Conservation (phyloP, 2,888 invertebrate species). For the Dryocosmus kuriphilus region DNA sequence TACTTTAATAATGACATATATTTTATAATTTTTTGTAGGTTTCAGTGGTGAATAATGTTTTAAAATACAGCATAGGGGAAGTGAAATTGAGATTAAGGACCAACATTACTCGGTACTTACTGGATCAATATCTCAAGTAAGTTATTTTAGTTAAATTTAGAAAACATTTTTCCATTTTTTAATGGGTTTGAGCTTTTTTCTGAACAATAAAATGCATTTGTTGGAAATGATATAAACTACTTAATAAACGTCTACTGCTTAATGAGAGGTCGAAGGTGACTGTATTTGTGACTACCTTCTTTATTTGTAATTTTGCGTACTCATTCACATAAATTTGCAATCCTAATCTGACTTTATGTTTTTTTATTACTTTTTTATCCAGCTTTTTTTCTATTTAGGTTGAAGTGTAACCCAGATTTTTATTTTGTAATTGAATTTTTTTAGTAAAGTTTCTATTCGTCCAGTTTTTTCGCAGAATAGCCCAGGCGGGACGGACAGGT, state of each 20-base stretch:
- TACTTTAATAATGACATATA: neutral
- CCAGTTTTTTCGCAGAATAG: too few species aligned
- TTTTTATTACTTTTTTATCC: neutral
- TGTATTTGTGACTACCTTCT: neutral
- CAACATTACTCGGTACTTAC: slow-evolving; percentile 91
- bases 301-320: neutral
- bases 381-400: neutral
- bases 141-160: slow-evolving; percentile 67
- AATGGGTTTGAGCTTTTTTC: neutral
- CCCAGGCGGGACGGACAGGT: too few species aligned
- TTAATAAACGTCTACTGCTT: slow-evolving; percentile 1
- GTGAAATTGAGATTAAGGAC: slow-evolving; percentile 94
- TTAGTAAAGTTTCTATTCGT: too few species aligned
- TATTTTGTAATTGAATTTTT: too few species aligned
- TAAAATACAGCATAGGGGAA: slow-evolving; percentile 97
- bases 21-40: slow-evolving; percentile 82
- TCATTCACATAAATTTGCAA: neutral
- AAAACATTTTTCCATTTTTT: neutral
- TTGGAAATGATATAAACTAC: neutral
- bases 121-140: slow-evolving; percentile 95
- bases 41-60: slow-evolving; percentile 93
- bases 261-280: slow-evolving; percentile 26
- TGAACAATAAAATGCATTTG: neutral
- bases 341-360: neutral
- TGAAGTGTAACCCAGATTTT: too few species aligned